A percentile compares a stretch with the other conserved stretches of the same genome.
These are phyloP conservation scores for Hydrophis major DNA, from an alignment of 2,797 vertebrate species.

Conservation along the genomic window DNA sequence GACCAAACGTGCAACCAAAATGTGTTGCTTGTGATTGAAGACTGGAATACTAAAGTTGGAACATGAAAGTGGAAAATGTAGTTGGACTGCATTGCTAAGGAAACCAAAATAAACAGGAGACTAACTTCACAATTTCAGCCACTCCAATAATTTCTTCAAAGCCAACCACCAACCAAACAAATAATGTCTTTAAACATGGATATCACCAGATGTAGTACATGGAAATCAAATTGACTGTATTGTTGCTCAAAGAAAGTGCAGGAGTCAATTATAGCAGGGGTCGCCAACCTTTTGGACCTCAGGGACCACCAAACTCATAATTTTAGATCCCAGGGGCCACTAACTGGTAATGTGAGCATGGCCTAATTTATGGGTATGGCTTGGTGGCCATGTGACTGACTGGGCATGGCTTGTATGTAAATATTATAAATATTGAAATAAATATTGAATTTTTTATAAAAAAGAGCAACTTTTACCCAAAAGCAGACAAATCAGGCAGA, in stretches of 20 bases:
- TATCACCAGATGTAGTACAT: background rate
- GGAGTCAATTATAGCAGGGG: background rate
- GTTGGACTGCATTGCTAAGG: background rate
- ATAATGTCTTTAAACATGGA: background rate
- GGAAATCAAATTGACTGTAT: background rate
- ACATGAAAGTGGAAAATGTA: background rate
- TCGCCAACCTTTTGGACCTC: too few species aligned
- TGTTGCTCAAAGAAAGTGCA: background rate
- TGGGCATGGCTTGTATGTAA: too few species aligned
- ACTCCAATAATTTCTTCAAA: background rate
- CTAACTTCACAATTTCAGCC: background rate
- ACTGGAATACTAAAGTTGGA: background rate
- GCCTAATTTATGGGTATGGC: too few species aligned
- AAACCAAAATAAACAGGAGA: background rate
- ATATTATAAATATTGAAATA: too few species aligned
- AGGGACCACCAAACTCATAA: too few species aligned
- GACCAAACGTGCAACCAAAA: background rate
- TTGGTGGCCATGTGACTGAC: too few species aligned
- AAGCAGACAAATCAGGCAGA: too few species aligned
- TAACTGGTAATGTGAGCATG: too few species aligned
- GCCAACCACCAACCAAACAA: background rate
- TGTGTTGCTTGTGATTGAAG: background rate
- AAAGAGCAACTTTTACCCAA: too few species aligned
- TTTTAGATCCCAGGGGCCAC: too few species aligned
- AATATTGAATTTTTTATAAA: too few species aligned